Percentiles rank a stretch among this genome's conserved stretches.
Conservation (phyloP, 2,888 invertebrate genomes). For the Mythimna lalbum region DNA sequence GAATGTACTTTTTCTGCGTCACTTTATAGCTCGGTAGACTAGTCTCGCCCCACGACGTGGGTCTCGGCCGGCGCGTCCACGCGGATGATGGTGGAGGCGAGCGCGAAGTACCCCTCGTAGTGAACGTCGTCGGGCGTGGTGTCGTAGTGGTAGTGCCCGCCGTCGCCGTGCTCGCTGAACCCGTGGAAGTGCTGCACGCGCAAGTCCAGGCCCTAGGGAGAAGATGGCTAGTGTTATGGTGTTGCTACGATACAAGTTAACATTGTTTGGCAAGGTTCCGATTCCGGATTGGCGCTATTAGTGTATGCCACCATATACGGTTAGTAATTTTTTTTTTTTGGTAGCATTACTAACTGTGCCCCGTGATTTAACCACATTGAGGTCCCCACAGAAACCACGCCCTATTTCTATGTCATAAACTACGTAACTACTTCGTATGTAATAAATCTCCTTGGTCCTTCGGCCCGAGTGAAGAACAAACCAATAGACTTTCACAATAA, state of each 20-base stretch:
- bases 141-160: conserved; percentile 99
- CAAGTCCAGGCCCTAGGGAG: conserved; percentile 94
- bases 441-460: neutral
- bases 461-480: neutral
- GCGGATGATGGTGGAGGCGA: conserved; percentile 93
- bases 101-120: conserved; percentile 97
- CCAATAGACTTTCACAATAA: neutral
- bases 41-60: conserved; percentile 95
- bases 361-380: neutral
- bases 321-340: neutral
- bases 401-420: too few relatives aligned
- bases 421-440: too few relatives aligned
- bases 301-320: too few relatives aligned
- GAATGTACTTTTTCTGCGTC: neutral
- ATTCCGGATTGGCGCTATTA: neutral
- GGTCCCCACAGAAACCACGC: neutral
- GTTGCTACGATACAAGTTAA: neutral
- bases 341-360: neutral
- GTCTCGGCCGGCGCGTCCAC: conserved; percentile 93
- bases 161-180: conserved; percentile 95
- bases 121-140: conserved; percentile 96
- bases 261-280: neutral
- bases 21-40: conserved; percentile 64
- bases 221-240: neutral
- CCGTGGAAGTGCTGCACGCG: conserved; percentile 99